Percentiles rank a stretch among this genome's conserved stretches.
These are phyloP conservation scores for Peromyscus maniculatus DNA, from an alignment of 2,113 vertebrate species.

Conservation along the genomic window DNA sequence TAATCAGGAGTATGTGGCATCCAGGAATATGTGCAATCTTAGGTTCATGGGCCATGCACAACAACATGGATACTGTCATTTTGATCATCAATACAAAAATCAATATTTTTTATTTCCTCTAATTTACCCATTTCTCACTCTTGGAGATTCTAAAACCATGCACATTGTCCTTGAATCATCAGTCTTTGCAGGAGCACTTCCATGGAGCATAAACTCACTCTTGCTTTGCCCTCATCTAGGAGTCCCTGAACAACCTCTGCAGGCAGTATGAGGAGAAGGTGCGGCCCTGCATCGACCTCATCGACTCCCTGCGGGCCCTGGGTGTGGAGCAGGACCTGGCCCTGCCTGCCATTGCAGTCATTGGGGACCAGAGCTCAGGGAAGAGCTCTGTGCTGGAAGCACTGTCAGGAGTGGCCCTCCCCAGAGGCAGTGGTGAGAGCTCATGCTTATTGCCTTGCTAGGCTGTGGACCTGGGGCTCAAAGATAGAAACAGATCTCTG, in stretches of 20 bases:
- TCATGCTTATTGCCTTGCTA: neutral
- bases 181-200: neutral
- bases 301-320: slow-evolving; percentile 86
- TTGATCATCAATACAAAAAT: neutral
- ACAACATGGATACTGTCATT: neutral
- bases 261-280: slow-evolving; percentile 80
- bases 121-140: neutral
- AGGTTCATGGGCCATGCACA: neutral
- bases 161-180: neutral
- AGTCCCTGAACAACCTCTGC: neutral
- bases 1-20: neutral
- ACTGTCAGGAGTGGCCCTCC: slow-evolving; percentile 92
- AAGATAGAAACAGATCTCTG: neutral
- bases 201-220: neutral
- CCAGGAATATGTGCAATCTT: too few relatives aligned
- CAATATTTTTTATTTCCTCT: neutral
- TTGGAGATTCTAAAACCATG: neutral
- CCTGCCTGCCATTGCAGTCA: slow-evolving; percentile 86
- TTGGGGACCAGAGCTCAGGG: slow-evolving; percentile 93
- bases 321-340: slow-evolving; percentile 88
- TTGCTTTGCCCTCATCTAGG: neutral
- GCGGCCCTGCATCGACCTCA: slow-evolving; percentile 88
- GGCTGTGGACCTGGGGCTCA: neutral
- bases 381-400: slow-evolving; percentile 96
- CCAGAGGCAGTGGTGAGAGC: slow-evolving; percentile 91